phyloP scores from a whole-genome alignment of 2,113 vertebrate species.

The Verasper variegatus region DNA sequence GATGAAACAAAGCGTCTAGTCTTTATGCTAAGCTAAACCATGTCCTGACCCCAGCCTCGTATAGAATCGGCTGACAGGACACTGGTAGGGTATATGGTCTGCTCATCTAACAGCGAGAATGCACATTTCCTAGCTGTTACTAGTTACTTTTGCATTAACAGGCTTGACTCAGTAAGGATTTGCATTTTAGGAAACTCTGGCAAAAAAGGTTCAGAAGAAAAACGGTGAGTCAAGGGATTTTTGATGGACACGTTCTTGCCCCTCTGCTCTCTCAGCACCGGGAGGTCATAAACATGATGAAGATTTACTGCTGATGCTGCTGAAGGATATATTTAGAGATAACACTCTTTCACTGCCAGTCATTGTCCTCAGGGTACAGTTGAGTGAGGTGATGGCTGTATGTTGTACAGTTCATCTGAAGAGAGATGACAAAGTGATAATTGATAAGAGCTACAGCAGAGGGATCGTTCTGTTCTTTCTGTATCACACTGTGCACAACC shows the following conservation, averaged over 20 bases:
- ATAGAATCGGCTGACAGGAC: neutral
- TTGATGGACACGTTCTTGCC: conserved; percentile 55
- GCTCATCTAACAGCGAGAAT: neutral
- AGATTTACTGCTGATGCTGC: conserved; percentile 67
- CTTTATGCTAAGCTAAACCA: neutral
- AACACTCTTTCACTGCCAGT: conserved; percentile 37
- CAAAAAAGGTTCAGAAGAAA: conserved; percentile 30
- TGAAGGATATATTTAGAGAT: conserved; percentile 70
- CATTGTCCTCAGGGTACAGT: conserved; percentile 49
- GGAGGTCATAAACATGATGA: conserved; percentile 65
- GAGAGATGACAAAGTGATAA: conserved; percentile 57
- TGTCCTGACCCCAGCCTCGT: neutral
- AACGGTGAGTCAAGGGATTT: conserved; percentile 43
- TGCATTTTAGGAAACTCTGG: neutral
- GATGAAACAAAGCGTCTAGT: neutral
- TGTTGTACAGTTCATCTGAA: conserved; percentile 47
- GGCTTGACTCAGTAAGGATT: neutral
- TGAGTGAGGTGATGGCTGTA: conserved; percentile 27
- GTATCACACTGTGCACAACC: neutral
- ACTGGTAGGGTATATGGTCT: no score
- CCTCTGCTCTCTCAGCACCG: conserved; percentile 47
- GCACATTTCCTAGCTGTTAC: no score
- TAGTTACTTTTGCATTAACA: conserved; percentile 6
- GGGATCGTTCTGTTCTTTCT: neutral
- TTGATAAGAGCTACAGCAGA: conserved; percentile 29